Conservation (phyloP, 1,140 invertebrate genomes). For the Drosophila parabipectinata region DNA sequence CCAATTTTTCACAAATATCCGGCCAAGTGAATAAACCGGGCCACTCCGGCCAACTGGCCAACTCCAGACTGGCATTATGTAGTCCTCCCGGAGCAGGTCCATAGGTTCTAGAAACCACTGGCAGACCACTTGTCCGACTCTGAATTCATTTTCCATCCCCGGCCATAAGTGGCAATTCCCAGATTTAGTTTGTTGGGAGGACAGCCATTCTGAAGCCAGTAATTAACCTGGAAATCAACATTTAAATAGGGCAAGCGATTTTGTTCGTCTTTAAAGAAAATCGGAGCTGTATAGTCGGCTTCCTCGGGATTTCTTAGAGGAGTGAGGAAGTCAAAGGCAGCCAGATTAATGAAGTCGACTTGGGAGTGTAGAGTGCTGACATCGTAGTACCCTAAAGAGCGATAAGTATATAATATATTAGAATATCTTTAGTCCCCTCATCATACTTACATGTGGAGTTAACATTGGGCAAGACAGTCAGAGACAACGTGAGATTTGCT, state of each 20-base stretch:
- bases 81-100: conserved; percentile 87
- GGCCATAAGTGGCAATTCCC: conserved; percentile 92
- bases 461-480: conserved; percentile 90
- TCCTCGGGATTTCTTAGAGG: conserved; percentile 89
- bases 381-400: conserved; percentile 87
- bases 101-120: conserved; percentile 88
- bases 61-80: conserved; percentile 86
- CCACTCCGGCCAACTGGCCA: conserved; percentile 87
- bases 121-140: conserved; percentile 90
- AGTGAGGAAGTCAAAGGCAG: conserved; percentile 91
- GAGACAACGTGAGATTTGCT: conserved; percentile 87
- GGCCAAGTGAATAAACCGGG: no score
- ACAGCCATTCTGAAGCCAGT: conserved; percentile 88
- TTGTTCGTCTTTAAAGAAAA: conserved; percentile 86
- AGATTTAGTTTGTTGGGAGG: conserved; percentile 91
- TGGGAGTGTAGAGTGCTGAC: conserved; percentile 88
- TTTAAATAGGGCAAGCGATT: conserved; percentile 84
- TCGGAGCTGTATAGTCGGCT: conserved; percentile 89
- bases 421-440: neutral
- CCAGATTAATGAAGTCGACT: conserved; percentile 92
- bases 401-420: neutral
- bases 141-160: conserved; percentile 91
- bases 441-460: conserved; percentile 88
- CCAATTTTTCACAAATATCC: conserved; percentile 85
- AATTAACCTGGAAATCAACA: conserved; percentile 86